Conservation (phyloP, 2,888 invertebrate species). For the Chrysomela aeneicollis region DNA sequence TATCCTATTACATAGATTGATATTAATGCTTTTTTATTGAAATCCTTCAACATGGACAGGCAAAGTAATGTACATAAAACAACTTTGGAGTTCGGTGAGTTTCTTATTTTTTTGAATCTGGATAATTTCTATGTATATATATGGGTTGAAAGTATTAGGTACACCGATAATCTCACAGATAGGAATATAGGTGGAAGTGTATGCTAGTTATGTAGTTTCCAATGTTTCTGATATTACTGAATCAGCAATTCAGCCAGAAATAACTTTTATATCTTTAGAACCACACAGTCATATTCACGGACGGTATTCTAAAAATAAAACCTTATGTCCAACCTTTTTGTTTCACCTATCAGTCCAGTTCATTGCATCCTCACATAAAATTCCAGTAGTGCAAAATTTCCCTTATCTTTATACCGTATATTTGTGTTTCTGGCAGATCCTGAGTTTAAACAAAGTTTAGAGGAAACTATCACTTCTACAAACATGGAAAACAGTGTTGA, state of each 20-base stretch:
- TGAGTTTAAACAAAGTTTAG: slow-evolving; percentile 14
- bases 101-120: no score
- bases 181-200: no score
- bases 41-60: no score
- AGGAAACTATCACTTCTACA: not conserved
- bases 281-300: slow-evolving; percentile 42
- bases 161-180: no score
- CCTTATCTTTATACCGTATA: not conserved
- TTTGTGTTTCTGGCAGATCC: slow-evolving; percentile 24
- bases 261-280: slow-evolving; percentile 44
- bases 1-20: no score
- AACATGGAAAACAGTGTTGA: slow-evolving; percentile 47
- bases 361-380: slow-evolving; percentile 40
- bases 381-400: slow-evolving; percentile 27
- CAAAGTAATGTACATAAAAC: no score
- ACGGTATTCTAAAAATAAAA: slow-evolving; percentile 39
- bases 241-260: slow-evolving; percentile 36
- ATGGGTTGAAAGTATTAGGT: no score
- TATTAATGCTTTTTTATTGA: no score
- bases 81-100: no score
- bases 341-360: slow-evolving; percentile 38
- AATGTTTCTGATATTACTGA: slow-evolving; percentile 29
- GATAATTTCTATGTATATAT: no score
- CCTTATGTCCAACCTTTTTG: slow-evolving; percentile 37
- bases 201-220: no score